Percentiles rank a stretch among this genome's conserved stretches.
Conservation (phyloP, 2,888 invertebrate genomes). For the Alviniconcha strummeri region DNA sequence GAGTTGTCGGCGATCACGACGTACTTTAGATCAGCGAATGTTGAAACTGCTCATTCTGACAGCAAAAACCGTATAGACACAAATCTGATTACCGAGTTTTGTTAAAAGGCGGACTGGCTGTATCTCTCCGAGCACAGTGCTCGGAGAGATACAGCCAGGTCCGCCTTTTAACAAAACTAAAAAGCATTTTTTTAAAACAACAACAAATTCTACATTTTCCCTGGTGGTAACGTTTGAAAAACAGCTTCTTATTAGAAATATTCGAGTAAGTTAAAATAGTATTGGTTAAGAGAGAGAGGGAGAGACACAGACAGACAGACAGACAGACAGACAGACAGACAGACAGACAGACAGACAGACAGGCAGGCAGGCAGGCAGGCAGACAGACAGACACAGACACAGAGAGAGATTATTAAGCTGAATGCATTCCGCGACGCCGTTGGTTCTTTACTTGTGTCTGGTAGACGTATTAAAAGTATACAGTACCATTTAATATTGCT, state of each 20-base stretch:
- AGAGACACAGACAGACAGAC: not conserved
- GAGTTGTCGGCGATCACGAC: too few species aligned
- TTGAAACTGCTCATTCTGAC: too few species aligned
- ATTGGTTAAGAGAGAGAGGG: not conserved
- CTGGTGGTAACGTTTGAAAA: not conserved
- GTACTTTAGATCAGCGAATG: too few species aligned
- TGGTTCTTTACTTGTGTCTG: not conserved
- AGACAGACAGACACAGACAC: not conserved
- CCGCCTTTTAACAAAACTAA: not conserved
- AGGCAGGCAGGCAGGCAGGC: not conserved
- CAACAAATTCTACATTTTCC: not conserved
- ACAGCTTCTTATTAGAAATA: not conserved
- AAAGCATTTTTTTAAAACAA: not conserved
- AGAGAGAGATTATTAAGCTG: not conserved
- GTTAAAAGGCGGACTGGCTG: not conserved
- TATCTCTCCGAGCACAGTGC: not conserved
- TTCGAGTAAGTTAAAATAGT: not conserved
- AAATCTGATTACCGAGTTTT: too few species aligned
- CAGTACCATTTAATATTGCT: not conserved
- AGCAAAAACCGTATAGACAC: too few species aligned
- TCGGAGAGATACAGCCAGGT: not conserved
- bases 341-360: not conserved
- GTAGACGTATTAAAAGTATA: not conserved
- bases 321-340: not conserved
- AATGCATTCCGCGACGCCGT: not conserved